Conservation (phyloP, 2,113 vertebrate species). For the Odontophorus gujanensis region DNA sequence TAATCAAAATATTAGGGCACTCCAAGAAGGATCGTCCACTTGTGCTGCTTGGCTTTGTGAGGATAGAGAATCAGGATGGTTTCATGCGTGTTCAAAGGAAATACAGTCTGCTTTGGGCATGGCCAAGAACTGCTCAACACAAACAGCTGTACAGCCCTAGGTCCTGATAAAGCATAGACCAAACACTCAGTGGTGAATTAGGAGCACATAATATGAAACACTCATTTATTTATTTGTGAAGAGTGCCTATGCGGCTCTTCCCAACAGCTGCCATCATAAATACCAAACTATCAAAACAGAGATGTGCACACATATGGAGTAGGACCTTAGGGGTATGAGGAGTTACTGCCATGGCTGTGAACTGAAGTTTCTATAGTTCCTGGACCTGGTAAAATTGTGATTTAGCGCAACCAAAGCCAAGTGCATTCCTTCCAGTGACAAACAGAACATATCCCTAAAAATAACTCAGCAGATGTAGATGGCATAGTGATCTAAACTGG, state of each 20-base stretch:
- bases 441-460: neutral
- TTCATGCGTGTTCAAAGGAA: neutral
- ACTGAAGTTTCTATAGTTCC: neutral
- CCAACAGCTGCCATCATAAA: neutral
- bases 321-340: too few relatives aligned
- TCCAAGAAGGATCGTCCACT: accelerated
- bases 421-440: neutral
- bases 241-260: neutral
- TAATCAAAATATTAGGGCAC: accelerated
- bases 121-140: neutral
- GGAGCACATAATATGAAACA: neutral
- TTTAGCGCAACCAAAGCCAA: neutral
- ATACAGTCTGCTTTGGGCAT: neutral
- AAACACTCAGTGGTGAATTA: neutral
- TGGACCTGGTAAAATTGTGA: neutral
- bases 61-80: neutral
- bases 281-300: neutral
- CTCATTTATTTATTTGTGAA: neutral
- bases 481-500: neutral
- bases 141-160: neutral
- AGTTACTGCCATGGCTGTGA: neutral
- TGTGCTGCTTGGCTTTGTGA: neutral
- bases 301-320: accelerated
- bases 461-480: neutral
- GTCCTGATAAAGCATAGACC: neutral